phyloP scores from a whole-genome alignment of 2,888 invertebrate genomes.

The Boloria euphrosyne region DNA sequence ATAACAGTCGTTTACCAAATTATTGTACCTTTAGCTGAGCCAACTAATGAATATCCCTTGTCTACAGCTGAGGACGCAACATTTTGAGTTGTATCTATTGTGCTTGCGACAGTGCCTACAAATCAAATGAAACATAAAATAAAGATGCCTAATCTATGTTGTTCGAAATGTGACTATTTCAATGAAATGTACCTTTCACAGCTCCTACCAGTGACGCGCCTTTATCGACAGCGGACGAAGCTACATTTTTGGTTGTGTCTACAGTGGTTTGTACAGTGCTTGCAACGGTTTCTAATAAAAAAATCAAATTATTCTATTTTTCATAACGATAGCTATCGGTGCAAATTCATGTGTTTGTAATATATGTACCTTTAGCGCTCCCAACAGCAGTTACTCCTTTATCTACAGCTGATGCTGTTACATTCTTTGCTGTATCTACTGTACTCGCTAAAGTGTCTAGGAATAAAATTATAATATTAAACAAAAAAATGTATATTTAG shows the following conservation, averaged over 20 bases:
- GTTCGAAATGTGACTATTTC: not conserved
- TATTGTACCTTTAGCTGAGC: slow-evolving; percentile 53
- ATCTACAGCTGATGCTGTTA: slow-evolving; percentile 48
- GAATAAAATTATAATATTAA: slow-evolving; percentile 26
- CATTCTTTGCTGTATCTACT: slow-evolving; percentile 51
- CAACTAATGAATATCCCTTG: slow-evolving; percentile 55
- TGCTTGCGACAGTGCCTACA: slow-evolving; percentile 58
- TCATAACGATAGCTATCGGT: not conserved
- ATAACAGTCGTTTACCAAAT: not conserved
- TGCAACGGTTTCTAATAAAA: slow-evolving; percentile 39
- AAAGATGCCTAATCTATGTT: not conserved
- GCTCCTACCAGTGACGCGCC: slow-evolving; percentile 51
- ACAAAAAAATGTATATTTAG: not conserved
- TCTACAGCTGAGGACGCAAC: slow-evolving; percentile 55
- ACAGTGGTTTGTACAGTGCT: slow-evolving; percentile 46
- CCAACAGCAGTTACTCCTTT: slow-evolving; percentile 45
- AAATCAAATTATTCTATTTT: not conserved
- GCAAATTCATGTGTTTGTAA: not conserved
- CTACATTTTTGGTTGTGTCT: slow-evolving; percentile 48
- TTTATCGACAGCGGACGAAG: slow-evolving; percentile 50
- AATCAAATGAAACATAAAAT: slow-evolving; percentile 25
- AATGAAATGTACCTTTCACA: slow-evolving; percentile 44
- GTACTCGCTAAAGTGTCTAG: slow-evolving; percentile 49
- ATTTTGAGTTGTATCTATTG: slow-evolving; percentile 60
- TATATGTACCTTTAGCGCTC: slow-evolving; percentile 45